Evolutionary conservation across 2,797 vertebrate genomes (phyloP).

Genomic region (Anomalospiza imberbis): DNA sequence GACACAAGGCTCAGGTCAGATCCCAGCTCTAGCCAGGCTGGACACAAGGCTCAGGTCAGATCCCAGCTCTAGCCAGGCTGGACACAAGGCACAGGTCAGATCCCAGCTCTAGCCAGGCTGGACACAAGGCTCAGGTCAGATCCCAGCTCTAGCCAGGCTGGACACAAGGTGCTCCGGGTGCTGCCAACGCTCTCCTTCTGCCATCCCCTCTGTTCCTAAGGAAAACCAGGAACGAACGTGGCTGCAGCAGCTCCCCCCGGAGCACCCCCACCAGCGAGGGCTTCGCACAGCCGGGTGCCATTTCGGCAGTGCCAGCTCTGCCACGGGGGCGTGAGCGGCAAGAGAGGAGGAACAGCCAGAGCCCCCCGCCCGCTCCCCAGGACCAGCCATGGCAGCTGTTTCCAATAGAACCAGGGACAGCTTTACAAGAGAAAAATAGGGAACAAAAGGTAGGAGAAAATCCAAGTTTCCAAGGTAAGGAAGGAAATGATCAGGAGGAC

Average conservation of each 20-base stretch:
- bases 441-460: conserved; percentile 64
- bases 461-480: conserved; percentile 65
- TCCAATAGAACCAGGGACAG: conserved; percentile 38
- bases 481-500: conserved; percentile 69
- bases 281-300: not conserved
- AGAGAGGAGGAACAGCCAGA: not conserved
- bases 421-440: conserved; percentile 20
- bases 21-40: too few relatives aligned
- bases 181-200: not conserved
- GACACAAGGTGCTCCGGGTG: rapidly evolving
- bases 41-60: too few relatives aligned
- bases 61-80: too few relatives aligned
- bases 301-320: not conserved
- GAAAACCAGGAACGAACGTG: not conserved
- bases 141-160: too few relatives aligned
- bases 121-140: too few relatives aligned
- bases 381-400: not conserved
- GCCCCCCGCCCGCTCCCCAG: not conserved
- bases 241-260: not conserved
- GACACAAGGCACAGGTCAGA: too few relatives aligned
- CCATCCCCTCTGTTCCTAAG: not conserved
- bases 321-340: rapidly evolving
- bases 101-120: too few relatives aligned
- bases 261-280: not conserved
- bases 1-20: not conserved